Conservation (phyloP, 37 sponge, comb jelly and placozoan genomes). For the Axinella damicornis region DNA sequence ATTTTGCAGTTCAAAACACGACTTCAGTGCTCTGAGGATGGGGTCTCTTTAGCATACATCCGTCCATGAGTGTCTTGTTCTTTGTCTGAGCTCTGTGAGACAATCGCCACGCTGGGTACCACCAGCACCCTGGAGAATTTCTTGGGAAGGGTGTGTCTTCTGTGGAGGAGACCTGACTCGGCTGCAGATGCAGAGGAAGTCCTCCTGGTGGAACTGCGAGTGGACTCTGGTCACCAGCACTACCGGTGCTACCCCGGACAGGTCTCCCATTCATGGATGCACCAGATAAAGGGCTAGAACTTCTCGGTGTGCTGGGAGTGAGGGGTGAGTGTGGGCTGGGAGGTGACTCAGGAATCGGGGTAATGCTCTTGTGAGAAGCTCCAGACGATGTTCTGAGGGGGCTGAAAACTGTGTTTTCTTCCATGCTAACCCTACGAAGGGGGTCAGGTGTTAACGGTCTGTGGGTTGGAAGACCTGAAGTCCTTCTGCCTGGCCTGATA, state of each 20-base stretch:
- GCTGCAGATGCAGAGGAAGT: background rate
- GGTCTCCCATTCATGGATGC: background rate
- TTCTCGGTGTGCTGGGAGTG: background rate
- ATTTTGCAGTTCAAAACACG: background rate
- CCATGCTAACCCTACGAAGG: background rate
- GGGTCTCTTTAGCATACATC: too few relatives aligned
- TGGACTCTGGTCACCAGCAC: background rate
- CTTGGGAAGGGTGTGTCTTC: background rate
- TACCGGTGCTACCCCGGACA: background rate
- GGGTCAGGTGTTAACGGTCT: background rate
- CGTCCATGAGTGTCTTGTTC: background rate
- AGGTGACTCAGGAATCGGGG: slow-evolving; percentile 12
- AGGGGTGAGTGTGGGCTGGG: background rate
- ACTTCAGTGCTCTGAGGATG: too few relatives aligned
- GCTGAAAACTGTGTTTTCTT: background rate
- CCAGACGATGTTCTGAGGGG: background rate
- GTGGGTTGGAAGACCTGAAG: background rate
- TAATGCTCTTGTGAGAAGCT: background rate
- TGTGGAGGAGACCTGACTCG: background rate
- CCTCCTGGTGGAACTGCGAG: background rate
- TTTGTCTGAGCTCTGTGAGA: background rate
- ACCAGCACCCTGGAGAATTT: slow-evolving; percentile 39
- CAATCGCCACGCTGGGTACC: slow-evolving; percentile 38
- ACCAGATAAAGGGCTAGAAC: background rate
- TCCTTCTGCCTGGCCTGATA: background rate